Percentiles rank a stretch among this genome's conserved stretches.
These are phyloP conservation scores for Oostethus manadensis DNA, from an alignment of 2,113 vertebrate genomes.

Conservation along the genomic window DNA sequence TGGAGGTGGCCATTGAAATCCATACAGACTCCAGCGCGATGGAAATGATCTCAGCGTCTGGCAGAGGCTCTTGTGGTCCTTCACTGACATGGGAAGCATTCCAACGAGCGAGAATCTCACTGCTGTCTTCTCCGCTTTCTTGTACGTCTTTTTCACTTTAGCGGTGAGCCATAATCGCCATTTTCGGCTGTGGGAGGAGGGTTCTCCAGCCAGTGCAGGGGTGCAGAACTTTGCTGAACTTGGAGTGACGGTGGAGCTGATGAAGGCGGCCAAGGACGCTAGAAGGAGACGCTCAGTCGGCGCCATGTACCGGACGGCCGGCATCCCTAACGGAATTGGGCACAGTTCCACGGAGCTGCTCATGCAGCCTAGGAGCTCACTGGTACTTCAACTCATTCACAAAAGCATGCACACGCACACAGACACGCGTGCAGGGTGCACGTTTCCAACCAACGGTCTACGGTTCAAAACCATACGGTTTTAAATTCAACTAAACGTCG, in stretches of 20 bases:
- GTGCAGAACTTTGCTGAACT: constrained; percentile 72
- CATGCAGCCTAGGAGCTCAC: constrained; percentile 62
- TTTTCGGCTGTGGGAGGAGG: constrained; percentile 73
- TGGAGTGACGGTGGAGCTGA: constrained; percentile 69
- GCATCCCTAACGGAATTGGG: constrained; percentile 71
- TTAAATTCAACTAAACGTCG: neutral
- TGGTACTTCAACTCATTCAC: constrained; percentile 52
- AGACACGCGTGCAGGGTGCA: constrained; percentile 32
- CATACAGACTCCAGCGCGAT: constrained; percentile 38
- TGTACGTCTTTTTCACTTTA: constrained; percentile 42
- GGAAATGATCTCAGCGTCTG: constrained; percentile 65
- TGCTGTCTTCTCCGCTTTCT: constrained; percentile 35
- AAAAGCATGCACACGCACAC: constrained; percentile 34
- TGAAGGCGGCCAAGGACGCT: constrained; percentile 69
- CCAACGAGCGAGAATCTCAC: constrained; percentile 44
- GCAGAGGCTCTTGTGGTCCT: constrained; percentile 49
- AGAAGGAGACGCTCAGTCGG: constrained; percentile 64
- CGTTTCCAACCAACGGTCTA: constrained; percentile 4
- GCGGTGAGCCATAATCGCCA: constrained; percentile 70
- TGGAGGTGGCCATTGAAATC: constrained; percentile 37
- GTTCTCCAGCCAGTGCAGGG: constrained; percentile 58
- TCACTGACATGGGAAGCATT: constrained; percentile 53
- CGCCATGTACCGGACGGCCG: constrained; percentile 68
- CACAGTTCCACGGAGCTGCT: constrained; percentile 74
- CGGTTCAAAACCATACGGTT: neutral